A percentile compares a stretch with the other conserved stretches of the same genome.
Conservation (phyloP, 2,113 vertebrate genomes). For the Oplegnathus fasciatus region DNA sequence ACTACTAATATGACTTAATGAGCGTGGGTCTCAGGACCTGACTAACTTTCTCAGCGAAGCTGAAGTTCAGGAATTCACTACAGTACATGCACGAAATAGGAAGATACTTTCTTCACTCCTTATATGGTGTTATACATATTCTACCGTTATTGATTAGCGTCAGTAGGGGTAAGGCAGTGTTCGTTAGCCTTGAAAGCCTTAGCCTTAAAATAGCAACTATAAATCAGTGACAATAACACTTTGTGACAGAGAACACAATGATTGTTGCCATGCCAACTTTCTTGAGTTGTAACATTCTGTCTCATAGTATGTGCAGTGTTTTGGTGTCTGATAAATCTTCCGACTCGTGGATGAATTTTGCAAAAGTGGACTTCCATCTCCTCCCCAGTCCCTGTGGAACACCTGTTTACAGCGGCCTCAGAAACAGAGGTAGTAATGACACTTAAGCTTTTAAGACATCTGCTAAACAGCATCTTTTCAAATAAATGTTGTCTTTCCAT, state of each 20-base stretch:
- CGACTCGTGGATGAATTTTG: not conserved
- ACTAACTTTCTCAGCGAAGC: not conserved
- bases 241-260: not conserved
- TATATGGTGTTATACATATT: not conserved
- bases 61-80: not conserved
- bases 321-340: not conserved
- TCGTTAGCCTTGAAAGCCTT: not conserved
- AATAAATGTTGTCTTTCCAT: not conserved
- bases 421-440: not conserved
- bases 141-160: not conserved
- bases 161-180: no score
- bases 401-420: not conserved
- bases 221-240: not conserved
- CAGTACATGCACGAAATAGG: not conserved
- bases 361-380: not conserved
- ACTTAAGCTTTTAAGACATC: not conserved
- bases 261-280: not conserved
- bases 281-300: not conserved
- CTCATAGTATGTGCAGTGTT: not conserved
- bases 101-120: not conserved
- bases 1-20: constrained; percentile 57
- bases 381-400: not conserved
- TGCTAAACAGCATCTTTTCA: not conserved
- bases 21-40: constrained; percentile 9
- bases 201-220: not conserved